Evolutionary conservation across 2,113 vertebrate genomes (phyloP), one percentile per base, ranked within the genome.

Genomic region (Scortum barcoo): DNA sequence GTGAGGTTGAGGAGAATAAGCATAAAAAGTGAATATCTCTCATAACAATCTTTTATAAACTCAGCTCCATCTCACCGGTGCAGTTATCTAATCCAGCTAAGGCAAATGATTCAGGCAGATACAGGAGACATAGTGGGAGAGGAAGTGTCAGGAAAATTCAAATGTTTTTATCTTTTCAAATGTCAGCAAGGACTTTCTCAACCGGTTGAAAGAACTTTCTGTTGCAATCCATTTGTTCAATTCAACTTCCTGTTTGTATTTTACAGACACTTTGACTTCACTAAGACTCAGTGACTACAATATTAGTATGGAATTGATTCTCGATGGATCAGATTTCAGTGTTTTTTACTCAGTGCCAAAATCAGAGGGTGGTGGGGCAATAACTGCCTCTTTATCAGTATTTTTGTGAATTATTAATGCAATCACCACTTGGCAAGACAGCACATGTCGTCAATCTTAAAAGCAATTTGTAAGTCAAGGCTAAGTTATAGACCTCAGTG

Each of bases 351-450:
- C 38, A 4, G 3, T 50, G 20, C 4, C 11, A 72, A 46, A 84
- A 72, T 38, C 46, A 50, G 3, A 58, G 51, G 24, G 11, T 36
- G 17, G 22, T n/a, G n/a, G 42, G 53, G 10, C 0, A 2, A 73
- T 71, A 36, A 74, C 81, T 11, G 22, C 20, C 24, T 46, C 13
- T 66, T 72, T 76, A 50, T 86, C 62, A 14, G 11, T 56, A 57
- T 73, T 58, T 77, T 76, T 68, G 74, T 81, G 12, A 85, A 88
- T 82, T 73, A 85, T 87, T 60, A 74, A 81, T 46, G 20, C 11
- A 42, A 12, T 76, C 26, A 65, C 53, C 3, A 22, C 48, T 85
- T 72, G 63, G 50, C 28, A 58, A 65, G 36, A 72, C 28, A 28
- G 10, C n/a, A 24, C 24, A 26, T 2, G 3, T 46, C 7, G 0